Evolutionary conservation across 1,140 invertebrate genomes (phyloP), one percentile per base, ranked within the genome.

Genomic region (Pseudomyrmex sp.): DNA sequence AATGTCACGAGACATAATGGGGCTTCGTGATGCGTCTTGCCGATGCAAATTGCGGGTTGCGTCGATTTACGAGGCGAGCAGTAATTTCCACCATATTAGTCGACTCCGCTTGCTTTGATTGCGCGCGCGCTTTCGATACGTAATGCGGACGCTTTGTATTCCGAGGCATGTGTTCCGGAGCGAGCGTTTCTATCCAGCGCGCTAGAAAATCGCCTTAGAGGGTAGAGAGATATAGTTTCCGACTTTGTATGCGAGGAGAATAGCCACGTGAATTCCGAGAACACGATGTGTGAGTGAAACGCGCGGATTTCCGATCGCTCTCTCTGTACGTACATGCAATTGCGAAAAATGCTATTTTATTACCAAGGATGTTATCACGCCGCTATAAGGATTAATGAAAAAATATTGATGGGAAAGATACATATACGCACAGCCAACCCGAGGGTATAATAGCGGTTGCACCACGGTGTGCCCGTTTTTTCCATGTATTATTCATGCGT

Each of bases 21-120:
- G 50, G 18, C 35, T 50, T 68, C 35, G 35, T 48, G 75, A 23
- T 69, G 52, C 15, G 44, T 20, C 13, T 79, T 15, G 75, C 63
- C 77, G 84, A 85, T 87, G 85, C 70, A 87, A 86, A 87, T 87
- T 82, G 70, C 84, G 61, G 69, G 65, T 82, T 58, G 52, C 84
- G 50, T 87, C 85, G 85, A 87, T 87, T 86, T 86, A 86, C 80
- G 79, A 86, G 85, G 85, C 85, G 85, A 86, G 76, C 79, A 76
- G 85, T 83, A 87, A 87, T 87, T 83, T 87, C 85, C 85, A 87
- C 23, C 85, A 18, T 86, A 73, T 75, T 83, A 59, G 65, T 3
- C 52, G 52, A 8, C 26, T 2, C 20, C 20, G 35, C 35, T 50
- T 52, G 62, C 18, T 65, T 66, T 35, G 54, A 12, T 18, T 52